Conservation (phyloP, 1,140 invertebrate species). For the Cephus cinctus region DNA sequence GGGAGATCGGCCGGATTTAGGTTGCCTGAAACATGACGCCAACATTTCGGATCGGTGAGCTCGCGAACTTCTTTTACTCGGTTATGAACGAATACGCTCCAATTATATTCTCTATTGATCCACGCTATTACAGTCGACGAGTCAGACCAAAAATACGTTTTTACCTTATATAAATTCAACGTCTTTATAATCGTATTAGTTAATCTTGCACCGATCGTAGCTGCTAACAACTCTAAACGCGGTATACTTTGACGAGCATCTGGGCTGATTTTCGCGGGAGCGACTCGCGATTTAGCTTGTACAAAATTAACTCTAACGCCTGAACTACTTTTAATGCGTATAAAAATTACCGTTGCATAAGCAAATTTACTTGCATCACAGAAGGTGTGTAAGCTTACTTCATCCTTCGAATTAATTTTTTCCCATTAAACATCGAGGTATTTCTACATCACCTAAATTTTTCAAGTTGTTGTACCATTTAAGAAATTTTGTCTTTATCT, state of each 20-base stretch:
- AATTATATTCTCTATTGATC: constrained; percentile 13
- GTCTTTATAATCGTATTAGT: constrained; percentile 26
- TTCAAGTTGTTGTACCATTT: too few species aligned
- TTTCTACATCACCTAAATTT: too few species aligned
- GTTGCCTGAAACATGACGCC: constrained; percentile 38
- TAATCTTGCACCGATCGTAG: constrained; percentile 27
- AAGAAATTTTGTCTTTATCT: too few species aligned
- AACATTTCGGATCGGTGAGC: constrained; percentile 23
- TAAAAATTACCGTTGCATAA: constrained; percentile 32
- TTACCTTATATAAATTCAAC: constrained; percentile 13
- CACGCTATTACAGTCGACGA: constrained; percentile 22
- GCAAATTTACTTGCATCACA: constrained; percentile 33
- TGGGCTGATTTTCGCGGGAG: constrained; percentile 30
- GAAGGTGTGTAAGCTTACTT: constrained; percentile 27
- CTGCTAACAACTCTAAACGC: constrained; percentile 32
- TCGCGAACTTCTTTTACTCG: constrained; percentile 27
- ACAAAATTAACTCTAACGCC: constrained; percentile 23
- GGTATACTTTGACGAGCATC: constrained; percentile 32
- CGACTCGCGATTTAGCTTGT: constrained; percentile 27
- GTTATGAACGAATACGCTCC: constrained; percentile 24
- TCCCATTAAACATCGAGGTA: too few species aligned
- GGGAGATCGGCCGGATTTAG: constrained; percentile 49
- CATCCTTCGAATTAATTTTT: too few species aligned
- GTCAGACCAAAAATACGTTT: constrained; percentile 7
- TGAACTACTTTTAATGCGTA: constrained; percentile 16